These are phyloP conservation scores for Pollachius pollachius DNA, from an alignment of 2,113 vertebrate species.

Conservation along the genomic window DNA sequence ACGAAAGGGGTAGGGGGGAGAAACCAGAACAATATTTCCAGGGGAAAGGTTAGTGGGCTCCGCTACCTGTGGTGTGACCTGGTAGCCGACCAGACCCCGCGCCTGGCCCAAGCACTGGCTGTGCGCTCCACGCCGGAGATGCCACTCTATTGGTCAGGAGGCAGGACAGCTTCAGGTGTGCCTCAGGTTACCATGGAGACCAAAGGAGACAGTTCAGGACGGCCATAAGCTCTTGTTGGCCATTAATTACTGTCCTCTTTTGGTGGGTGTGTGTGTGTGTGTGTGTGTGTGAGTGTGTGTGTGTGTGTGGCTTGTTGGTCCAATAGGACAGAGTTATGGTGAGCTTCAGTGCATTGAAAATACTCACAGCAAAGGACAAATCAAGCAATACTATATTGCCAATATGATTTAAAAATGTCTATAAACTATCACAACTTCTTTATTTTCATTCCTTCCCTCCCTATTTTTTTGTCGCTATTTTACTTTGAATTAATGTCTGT, in stretches of 20 bases:
- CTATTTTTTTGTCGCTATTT: no score
- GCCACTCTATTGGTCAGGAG: slow-evolving; percentile 54
- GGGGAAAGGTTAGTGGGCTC: slow-evolving; percentile 61
- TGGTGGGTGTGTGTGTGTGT: slow-evolving; percentile 35
- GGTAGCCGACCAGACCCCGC: slow-evolving; percentile 34
- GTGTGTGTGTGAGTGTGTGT: no score
- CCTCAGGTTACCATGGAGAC: slow-evolving; percentile 54
- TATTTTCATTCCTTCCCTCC: no score
- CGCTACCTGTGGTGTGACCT: slow-evolving; percentile 42
- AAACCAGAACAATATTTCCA: slow-evolving; percentile 49
- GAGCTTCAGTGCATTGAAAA: no score
- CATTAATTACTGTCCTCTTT: slow-evolving; percentile 60
- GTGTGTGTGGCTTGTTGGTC: no score
- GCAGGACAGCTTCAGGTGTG: slow-evolving; percentile 57
- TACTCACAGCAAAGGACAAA: background rate
- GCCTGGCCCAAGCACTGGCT: slow-evolving; percentile 17
- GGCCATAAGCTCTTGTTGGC: slow-evolving; percentile 49
- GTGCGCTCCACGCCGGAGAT: slow-evolving; percentile 29
- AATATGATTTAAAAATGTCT: background rate
- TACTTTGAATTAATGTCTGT: no score
- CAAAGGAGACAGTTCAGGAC: slow-evolving; percentile 40
- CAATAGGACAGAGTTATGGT: no score
- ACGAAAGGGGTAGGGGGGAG: slow-evolving; percentile 27
- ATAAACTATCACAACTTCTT: no score
- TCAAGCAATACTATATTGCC: slow-evolving; percentile 32